Percentiles rank a stretch among this genome's conserved stretches.
These are phyloP conservation scores for Chrysopa pallens DNA, from an alignment of 1,140 invertebrate genomes.

Conservation along the genomic window DNA sequence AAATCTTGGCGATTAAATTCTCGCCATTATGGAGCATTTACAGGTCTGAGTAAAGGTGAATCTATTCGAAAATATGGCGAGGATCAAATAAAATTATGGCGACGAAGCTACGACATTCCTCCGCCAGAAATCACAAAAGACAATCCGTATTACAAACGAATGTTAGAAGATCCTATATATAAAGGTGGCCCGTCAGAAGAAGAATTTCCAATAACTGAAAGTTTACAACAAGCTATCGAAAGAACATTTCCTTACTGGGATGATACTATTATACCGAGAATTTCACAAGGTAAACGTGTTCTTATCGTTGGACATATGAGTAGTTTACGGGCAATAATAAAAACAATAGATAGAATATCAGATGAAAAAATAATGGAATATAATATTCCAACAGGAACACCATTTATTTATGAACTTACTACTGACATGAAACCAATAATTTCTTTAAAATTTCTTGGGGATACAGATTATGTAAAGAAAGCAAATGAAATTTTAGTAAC, in stretches of 20 bases:
- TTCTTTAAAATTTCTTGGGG: constrained; percentile 41
- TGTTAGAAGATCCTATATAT: constrained; percentile 31
- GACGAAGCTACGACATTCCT: constrained; percentile 42
- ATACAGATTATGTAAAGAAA: constrained; percentile 41
- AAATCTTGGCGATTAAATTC: constrained; percentile 53
- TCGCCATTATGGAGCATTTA: constrained; percentile 52
- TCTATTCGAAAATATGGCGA: constrained; percentile 50
- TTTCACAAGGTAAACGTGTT: constrained; percentile 14
- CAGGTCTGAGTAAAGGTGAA: constrained; percentile 50
- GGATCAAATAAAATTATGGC: constrained; percentile 43
- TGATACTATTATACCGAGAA: constrained; percentile 13
- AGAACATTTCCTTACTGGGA: constrained; percentile 48
- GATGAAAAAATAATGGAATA: constrained; percentile 43
- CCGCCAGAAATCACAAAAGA: constrained; percentile 37
- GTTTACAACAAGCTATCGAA: constrained; percentile 42
- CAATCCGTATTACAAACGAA: constrained; percentile 33
- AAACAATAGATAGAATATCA: constrained; percentile 43
- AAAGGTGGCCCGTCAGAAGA: constrained; percentile 20
- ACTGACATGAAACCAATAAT: constrained; percentile 33
- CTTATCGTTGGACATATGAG: constrained; percentile 55
- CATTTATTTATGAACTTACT: constrained; percentile 47
- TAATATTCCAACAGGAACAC: constrained; percentile 56
- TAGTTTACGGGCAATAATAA: constrained; percentile 46
- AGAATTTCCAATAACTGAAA: constrained; percentile 43
- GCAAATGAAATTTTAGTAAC: neutral